phyloP scores from a whole-genome alignment of 2,113 vertebrate species.

The Donacobius atricapilla region DNA sequence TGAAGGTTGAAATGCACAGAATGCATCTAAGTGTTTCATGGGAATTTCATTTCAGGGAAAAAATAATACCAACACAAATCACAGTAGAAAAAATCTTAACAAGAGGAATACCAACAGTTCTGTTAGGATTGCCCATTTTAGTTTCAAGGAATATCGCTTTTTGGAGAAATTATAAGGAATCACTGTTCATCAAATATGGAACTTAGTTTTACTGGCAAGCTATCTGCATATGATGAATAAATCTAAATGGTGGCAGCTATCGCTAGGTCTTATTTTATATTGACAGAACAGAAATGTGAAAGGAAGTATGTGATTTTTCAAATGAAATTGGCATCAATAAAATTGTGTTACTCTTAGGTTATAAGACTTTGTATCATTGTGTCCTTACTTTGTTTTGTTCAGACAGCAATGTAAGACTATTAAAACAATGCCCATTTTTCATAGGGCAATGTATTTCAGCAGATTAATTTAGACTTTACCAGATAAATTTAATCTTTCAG shows the following conservation, averaged over 20 bases:
- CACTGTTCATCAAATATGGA: neutral
- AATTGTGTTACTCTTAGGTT: neutral
- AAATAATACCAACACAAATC: neutral
- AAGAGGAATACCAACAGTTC: neutral
- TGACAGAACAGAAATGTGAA: neutral
- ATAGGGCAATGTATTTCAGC: neutral
- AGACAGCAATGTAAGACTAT: neutral
- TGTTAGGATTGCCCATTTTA: neutral
- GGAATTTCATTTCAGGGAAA: neutral
- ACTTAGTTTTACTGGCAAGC: neutral
- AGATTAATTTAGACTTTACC: neutral
- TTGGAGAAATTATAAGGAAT: neutral
- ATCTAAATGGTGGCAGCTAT: neutral
- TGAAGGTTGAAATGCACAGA: neutral
- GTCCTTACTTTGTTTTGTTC: neutral
- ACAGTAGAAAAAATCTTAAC: neutral
- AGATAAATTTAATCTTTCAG: neutral
- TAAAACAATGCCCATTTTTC: neutral
- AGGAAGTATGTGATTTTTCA: neutral
- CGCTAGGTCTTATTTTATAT: neutral
- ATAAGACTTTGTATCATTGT: neutral
- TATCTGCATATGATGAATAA: neutral
- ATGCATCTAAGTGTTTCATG: rapidly evolving
- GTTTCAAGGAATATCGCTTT: neutral
- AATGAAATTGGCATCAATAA: neutral